These are phyloP conservation scores for Notoglanidium macrostoma DNA, from an alignment of 2,797 vertebrate species.

Conservation along the genomic window DNA sequence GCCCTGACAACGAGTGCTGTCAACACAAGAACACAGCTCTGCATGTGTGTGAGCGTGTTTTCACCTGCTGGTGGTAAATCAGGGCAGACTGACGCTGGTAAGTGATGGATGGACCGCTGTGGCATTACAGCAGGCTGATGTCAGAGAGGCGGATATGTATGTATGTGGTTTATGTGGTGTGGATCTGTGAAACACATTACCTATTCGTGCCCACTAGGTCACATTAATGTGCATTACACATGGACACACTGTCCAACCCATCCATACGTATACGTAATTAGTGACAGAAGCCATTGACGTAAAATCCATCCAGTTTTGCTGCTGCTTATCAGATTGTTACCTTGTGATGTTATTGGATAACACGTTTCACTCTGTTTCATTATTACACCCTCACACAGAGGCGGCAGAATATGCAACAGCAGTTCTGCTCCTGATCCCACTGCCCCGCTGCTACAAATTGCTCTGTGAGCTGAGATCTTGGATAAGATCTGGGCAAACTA, in stretches of 20 bases:
- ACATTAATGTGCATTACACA: background rate
- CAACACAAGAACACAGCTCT: slow-evolving; percentile 48
- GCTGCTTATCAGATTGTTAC: background rate
- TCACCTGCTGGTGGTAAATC: slow-evolving; percentile 52
- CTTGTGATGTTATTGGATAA: background rate
- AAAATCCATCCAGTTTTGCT: background rate
- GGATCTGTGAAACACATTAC: background rate
- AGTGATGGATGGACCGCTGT: slow-evolving; percentile 18
- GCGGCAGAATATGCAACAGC: too few relatives aligned
- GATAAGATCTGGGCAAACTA: background rate
- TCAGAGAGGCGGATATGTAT: slow-evolving; percentile 5
- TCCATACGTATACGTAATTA: background rate
- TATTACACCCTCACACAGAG: too few relatives aligned
- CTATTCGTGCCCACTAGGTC: background rate
- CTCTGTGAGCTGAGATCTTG: background rate
- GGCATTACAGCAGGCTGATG: slow-evolving; percentile 30
- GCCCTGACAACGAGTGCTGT: slow-evolving; percentile 58
- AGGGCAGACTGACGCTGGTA: slow-evolving; percentile 24
- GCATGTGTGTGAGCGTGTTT: slow-evolving; percentile 25
- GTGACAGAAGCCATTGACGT: background rate
- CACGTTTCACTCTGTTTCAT: background rate
- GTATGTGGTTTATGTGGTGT: background rate
- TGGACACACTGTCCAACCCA: background rate
- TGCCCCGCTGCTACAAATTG: too few relatives aligned
- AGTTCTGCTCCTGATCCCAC: too few relatives aligned